These are phyloP conservation scores for Paraescarpia echinospica DNA, from an alignment of 1,140 invertebrate species.

Conservation along the genomic window DNA sequence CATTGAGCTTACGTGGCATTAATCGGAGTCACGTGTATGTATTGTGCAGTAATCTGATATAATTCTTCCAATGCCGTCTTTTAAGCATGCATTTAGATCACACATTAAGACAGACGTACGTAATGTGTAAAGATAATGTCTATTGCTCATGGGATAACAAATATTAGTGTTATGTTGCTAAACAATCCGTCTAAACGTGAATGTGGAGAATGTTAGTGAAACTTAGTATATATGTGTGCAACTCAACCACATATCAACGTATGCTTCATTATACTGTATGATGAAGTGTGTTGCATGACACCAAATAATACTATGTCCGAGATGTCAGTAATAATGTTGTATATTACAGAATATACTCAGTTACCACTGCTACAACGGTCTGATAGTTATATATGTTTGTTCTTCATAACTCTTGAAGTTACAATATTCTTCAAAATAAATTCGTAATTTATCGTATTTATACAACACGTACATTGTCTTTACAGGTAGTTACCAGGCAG, in stretches of 20 bases:
- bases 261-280: background rate
- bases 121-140: no score
- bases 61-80: background rate
- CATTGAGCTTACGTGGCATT: background rate
- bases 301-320: background rate
- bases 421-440: background rate
- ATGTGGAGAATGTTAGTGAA: background rate
- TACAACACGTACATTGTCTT: background rate
- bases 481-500: background rate
- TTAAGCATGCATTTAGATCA: no score
- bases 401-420: background rate
- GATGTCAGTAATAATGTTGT: background rate
- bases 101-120: no score
- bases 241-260: no score
- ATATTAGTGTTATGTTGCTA: no score
- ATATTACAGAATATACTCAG: background rate
- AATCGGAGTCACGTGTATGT: background rate
- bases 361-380: background rate
- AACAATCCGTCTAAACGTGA: no score
- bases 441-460: background rate
- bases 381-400: background rate
- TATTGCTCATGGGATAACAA: no score
- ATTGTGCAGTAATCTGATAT: background rate
- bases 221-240: no score
- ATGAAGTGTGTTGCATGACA: background rate